These are phyloP conservation scores for Caenorhabditis doughertyi DNA, from an alignment of 2,888 invertebrate genomes.

Conservation along the genomic window DNA sequence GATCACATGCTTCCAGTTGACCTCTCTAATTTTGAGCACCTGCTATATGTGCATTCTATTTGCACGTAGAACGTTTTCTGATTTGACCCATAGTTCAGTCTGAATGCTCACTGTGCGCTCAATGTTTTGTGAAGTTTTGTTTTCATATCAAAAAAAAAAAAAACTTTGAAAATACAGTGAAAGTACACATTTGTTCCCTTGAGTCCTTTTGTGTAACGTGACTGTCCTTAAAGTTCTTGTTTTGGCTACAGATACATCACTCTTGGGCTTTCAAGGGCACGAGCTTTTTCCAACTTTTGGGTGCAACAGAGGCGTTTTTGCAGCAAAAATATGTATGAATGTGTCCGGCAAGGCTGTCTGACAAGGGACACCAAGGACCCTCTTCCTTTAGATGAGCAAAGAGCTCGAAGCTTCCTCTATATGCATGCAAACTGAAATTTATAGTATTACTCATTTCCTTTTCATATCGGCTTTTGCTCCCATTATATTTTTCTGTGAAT, in stretches of 20 bases:
- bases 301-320: conserved; percentile 1
- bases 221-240: background rate
- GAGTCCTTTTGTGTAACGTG: background rate
- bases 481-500: background rate
- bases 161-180: background rate
- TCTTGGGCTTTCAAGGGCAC: background rate
- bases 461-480: background rate
- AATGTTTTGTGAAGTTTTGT: too few relatives aligned
- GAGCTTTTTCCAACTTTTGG: conserved; percentile 2
- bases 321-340: conserved; percentile 11
- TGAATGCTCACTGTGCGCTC: too few relatives aligned
- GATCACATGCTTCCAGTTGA: too few relatives aligned
- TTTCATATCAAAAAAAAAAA: too few relatives aligned
- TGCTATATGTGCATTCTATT: too few relatives aligned
- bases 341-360: background rate
- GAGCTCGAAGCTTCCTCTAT: background rate
- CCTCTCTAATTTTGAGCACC: too few relatives aligned
- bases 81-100: too few relatives aligned
- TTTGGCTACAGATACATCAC: background rate
- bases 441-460: conserved; percentile 1
- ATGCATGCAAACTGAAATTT: background rate
- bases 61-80: too few relatives aligned
- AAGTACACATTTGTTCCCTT: background rate
- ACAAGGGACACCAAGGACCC: background rate
- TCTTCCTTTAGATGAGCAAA: conserved; percentile 2